Percentiles rank a stretch among this genome's conserved stretches.
These are phyloP conservation scores for Aphrocallistes beatrix DNA, from an alignment of 37 sponge, comb jelly and placozoan species.

Conservation along the genomic window DNA sequence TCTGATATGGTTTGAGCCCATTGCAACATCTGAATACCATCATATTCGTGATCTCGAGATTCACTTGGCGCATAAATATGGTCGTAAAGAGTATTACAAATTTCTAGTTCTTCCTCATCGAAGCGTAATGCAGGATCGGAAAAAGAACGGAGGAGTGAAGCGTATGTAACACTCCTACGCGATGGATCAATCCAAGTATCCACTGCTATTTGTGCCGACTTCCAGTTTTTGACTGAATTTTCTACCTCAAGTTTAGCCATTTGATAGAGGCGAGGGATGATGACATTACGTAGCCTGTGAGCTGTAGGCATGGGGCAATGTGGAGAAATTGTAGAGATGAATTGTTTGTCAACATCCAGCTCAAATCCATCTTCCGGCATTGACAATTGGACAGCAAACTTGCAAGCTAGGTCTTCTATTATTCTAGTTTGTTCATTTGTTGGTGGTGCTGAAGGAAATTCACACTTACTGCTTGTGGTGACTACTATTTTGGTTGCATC, in stretches of 20 bases:
- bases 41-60: conserved; percentile 18
- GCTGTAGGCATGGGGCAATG: neutral
- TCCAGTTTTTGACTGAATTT: conserved; percentile 13
- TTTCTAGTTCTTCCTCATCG: neutral
- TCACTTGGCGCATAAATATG: neutral
- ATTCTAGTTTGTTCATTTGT: neutral
- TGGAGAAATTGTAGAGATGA: neutral
- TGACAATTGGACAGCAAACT: neutral
- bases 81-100: conserved; percentile 6
- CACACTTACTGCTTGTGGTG: neutral
- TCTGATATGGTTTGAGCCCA: neutral
- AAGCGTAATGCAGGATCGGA: neutral
- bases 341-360: neutral
- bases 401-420: neutral
- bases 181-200: neutral
- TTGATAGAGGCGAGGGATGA: neutral
- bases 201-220: conserved; percentile 6
- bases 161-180: conserved; percentile 13
- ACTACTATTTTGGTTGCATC: conserved; percentile 18
- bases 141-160: conserved; percentile 6
- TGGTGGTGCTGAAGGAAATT: neutral
- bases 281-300: neutral
- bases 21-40: conserved; percentile 4
- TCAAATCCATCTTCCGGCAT: neutral
- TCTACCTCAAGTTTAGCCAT: conserved; percentile 9